A percentile compares a stretch with the other conserved stretches of the same genome.
Evolutionary conservation across 2,113 vertebrate genomes (phyloP).

Genomic region (Peromyscus polionotus): DNA sequence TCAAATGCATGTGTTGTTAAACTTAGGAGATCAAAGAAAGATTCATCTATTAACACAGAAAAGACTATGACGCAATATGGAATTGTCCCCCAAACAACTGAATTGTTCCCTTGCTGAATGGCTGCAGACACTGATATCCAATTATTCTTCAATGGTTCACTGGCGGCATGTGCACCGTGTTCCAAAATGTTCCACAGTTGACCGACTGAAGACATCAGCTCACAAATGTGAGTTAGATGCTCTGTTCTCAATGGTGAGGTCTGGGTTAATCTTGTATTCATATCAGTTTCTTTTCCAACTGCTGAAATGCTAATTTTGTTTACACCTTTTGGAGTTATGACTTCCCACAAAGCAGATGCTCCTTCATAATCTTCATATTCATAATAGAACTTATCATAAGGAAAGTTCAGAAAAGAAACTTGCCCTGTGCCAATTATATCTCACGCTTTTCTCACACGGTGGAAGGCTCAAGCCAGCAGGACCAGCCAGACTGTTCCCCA

Average conservation of each 20-base stretch:
- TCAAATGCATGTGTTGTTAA: background rate
- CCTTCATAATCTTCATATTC: background rate
- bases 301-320: constrained; percentile 13
- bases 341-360: background rate
- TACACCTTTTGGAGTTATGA: constrained; percentile 20
- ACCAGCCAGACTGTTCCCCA: background rate
- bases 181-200: background rate
- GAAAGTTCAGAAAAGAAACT: background rate
- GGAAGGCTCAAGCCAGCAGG: background rate
- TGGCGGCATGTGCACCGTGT: background rate
- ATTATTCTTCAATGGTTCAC: background rate
- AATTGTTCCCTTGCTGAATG: background rate
- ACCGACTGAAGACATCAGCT: background rate
- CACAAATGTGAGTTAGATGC: background rate
- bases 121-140: background rate
- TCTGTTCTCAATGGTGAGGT: background rate
- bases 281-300: background rate
- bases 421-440: background rate
- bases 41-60: background rate
- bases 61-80: no score
- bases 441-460: background rate
- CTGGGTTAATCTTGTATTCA: background rate
- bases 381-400: background rate
- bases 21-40: background rate
- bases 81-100: background rate